Percentiles rank a stretch among this genome's conserved stretches.
Conservation (phyloP, 2,797 vertebrate species). For the Peromyscus eremicus region DNA sequence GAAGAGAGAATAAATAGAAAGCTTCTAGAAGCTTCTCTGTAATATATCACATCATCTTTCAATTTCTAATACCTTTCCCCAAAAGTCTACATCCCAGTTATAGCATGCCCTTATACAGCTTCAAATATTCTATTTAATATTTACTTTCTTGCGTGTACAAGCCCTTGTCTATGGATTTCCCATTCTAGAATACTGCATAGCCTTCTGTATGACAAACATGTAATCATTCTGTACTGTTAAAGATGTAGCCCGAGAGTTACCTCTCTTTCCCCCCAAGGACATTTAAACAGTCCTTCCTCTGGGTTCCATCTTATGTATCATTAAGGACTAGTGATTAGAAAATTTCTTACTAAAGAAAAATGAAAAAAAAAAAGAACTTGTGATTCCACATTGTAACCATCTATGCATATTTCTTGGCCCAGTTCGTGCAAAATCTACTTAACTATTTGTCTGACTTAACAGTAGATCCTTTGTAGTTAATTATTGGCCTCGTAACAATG, state of each 20-base stretch:
- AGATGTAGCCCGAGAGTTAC: neutral
- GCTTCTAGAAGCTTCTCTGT: neutral
- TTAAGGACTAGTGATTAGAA: neutral
- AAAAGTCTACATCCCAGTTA: neutral
- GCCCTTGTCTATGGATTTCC: neutral
- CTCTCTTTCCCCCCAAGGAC: neutral
- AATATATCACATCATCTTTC: neutral
- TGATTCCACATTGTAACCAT: neutral
- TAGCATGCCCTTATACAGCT: neutral
- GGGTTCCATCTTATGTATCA: neutral
- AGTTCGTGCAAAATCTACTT: neutral
- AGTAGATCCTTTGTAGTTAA: neutral
- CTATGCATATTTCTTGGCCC: neutral
- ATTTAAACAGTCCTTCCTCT: neutral
- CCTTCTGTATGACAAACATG: neutral
- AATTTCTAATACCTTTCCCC: neutral
- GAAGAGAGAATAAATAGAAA: constrained; percentile 13
- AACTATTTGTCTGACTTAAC: rapidly evolving
- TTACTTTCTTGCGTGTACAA: neutral
- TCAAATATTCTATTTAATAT: neutral
- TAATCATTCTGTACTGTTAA: neutral
- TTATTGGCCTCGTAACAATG: neutral
- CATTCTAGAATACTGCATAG: neutral
- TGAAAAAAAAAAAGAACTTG: neutral
- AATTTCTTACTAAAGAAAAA: no score